These are phyloP conservation scores for Nylanderia fulva DNA, from an alignment of 1,140 invertebrate genomes.

Conservation along the genomic window DNA sequence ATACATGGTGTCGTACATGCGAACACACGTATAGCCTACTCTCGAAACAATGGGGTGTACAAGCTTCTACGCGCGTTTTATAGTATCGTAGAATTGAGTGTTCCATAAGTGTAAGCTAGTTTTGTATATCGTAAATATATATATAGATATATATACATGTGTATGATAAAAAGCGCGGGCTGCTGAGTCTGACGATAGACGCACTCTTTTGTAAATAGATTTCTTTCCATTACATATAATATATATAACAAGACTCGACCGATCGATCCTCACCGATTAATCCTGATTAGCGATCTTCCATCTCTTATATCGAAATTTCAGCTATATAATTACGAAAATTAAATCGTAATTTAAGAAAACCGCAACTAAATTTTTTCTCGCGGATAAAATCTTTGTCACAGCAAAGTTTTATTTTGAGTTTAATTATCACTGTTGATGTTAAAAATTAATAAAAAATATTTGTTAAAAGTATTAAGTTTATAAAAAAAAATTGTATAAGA, in stretches of 20 bases:
- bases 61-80: constrained; percentile 72
- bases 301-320: background rate
- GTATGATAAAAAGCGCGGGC: constrained; percentile 44
- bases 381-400: background rate
- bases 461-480: background rate
- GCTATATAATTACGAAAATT: background rate
- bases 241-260: background rate
- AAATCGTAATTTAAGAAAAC: background rate
- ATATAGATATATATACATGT: background rate
- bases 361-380: background rate
- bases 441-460: background rate
- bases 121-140: constrained; percentile 69
- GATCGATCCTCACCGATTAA: constrained; percentile 17
- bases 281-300: constrained; percentile 1
- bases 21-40: constrained; percentile 51
- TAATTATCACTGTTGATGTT: background rate
- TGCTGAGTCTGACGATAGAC: constrained; percentile 52
- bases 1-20: constrained; percentile 29
- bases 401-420: background rate
- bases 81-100: constrained; percentile 72
- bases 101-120: constrained; percentile 72
- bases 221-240: constrained; percentile 49
- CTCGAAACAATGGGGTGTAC: constrained; percentile 61
- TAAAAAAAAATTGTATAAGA: background rate
- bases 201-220: constrained; percentile 64